Conservation (phyloP, 2,797 vertebrate genomes). For the Eurystomus glaucurus region DNA sequence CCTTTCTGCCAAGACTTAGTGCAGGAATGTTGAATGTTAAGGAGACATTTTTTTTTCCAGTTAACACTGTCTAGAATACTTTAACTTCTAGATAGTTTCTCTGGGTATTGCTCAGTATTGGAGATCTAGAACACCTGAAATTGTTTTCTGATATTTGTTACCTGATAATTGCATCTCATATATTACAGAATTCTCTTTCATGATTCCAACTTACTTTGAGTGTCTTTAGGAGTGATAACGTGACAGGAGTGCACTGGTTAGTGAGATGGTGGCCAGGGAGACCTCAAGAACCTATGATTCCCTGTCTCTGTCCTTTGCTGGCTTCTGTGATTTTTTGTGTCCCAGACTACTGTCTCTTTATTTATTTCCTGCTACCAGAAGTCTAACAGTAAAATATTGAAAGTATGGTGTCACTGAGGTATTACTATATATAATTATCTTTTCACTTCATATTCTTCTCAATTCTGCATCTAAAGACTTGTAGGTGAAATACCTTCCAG, state of each 20-base stretch:
- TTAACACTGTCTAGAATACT: neutral
- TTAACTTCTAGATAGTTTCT: neutral
- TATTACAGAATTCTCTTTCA: neutral
- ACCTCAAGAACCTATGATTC: neutral
- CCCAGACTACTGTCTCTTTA: neutral
- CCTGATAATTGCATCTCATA: neutral
- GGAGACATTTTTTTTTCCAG: neutral
- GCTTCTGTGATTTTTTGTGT: neutral
- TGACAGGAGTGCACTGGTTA: neutral
- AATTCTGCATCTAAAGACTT: neutral
- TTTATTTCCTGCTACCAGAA: neutral
- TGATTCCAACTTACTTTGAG: neutral
- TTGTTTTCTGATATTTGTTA: neutral
- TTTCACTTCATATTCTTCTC: neutral
- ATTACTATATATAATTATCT: neutral
- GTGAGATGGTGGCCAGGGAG: neutral
- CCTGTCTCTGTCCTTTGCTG: neutral
- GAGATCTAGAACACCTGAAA: neutral
- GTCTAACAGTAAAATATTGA: neutral
- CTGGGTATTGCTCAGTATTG: neutral
- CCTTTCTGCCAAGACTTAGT: neutral
- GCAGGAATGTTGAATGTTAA: neutral
- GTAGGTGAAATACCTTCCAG: neutral
- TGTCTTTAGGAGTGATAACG: neutral
- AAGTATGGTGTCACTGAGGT: neutral